Evolutionary conservation across 2,113 vertebrate genomes (phyloP).

Genomic region (Phylloscopus trochiloides): DNA sequence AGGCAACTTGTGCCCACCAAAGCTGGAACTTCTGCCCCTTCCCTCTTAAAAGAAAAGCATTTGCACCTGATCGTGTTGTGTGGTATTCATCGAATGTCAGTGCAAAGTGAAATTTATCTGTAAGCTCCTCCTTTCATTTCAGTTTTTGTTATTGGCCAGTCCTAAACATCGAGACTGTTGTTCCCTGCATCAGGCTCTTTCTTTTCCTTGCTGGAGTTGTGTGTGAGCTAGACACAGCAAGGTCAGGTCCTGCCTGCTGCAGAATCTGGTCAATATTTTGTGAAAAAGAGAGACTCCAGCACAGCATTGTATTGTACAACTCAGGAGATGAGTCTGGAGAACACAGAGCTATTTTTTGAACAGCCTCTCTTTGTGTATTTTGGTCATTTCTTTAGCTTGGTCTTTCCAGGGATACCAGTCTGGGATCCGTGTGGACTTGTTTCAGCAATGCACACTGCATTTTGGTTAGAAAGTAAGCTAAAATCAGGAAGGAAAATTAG

Average conservation of each 20-base stretch:
- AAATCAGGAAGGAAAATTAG: neutral
- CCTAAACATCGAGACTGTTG: rapidly evolving
- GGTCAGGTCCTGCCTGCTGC: neutral
- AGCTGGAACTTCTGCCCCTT: neutral
- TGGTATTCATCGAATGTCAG: rapidly evolving
- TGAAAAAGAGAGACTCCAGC: neutral
- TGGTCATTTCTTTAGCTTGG: neutral
- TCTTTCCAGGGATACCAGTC: neutral
- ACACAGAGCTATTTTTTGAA: neutral
- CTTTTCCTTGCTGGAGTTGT: neutral
- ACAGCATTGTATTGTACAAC: rapidly evolving
- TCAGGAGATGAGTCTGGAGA: neutral
- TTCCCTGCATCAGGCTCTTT: neutral
- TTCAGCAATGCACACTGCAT: neutral
- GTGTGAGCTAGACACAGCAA: neutral
- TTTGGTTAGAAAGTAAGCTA: neutral
- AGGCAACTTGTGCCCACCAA: neutral
- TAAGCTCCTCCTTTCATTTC: neutral
- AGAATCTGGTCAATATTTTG: neutral
- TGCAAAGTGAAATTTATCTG: neutral
- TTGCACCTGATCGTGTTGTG: rapidly evolving
- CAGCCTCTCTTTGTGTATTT: neutral
- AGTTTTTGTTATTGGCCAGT: neutral
- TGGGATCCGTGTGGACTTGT: rapidly evolving
- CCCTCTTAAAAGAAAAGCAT: neutral